Evolutionary conservation across 2,113 vertebrate genomes (phyloP), one percentile per base, ranked within the genome.

Genomic region (Pomatostomus ruficeps): DNA sequence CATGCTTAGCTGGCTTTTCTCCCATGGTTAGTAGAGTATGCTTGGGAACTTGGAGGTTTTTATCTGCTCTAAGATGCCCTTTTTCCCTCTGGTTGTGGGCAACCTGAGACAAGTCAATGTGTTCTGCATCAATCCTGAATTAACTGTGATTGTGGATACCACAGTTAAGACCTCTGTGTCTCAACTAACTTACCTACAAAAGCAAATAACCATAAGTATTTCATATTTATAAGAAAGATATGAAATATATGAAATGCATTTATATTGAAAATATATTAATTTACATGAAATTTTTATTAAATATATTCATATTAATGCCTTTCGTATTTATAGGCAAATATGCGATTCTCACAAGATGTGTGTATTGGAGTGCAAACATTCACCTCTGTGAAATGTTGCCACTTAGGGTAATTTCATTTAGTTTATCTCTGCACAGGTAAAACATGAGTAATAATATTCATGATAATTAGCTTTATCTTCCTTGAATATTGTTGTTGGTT

Each of bases 271-370:
- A 35, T 10, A 35, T 14, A 12, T 66, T 0, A 26, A 17, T 42
- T 57, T 17, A 25, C 31, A 42, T 42, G 15, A 42, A 20, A n/a
- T 55, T 20, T 29, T 5, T 29, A 23, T 40, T 1, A 31, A 58
- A 75, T 57, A 31, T 36, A 49, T 26, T 58, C 14, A 43, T 51
- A 33, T 26, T 49, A 11, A 22, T 66, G 4, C 31, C 6, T 90
- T 91, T 70, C 9, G 13, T 52, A 62, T 70, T 76, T 66, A 22
- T 18, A 40, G 24, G 12, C 2, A 11, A 85, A 46, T 46, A 36
- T 31, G 12, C n/a, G 23, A 3, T 70, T 78, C 21, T 79, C 16
- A 35, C 0, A 0, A 49, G 38, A 52, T 58, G 11, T 2, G 1
- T 61, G 10, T 65, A 38, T 14, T 58, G 10, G 14, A 79, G 6